Evolutionary conservation across 2,113 vertebrate species (phyloP).

Genomic region (Xiphias gladius): DNA sequence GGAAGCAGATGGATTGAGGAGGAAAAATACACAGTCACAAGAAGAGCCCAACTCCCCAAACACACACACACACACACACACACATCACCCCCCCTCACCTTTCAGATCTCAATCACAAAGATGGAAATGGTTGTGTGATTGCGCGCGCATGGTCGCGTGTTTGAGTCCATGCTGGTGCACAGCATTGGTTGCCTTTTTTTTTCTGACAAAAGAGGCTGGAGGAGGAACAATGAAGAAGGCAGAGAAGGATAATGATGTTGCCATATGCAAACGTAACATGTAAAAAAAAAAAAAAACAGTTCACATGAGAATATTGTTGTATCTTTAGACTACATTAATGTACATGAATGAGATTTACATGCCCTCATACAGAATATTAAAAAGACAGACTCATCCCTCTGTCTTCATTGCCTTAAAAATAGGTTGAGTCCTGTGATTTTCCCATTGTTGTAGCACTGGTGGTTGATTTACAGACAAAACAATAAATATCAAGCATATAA

Average conservation of each 20-base stretch:
- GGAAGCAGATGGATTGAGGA: constrained; percentile 71
- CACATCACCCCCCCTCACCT: constrained; percentile 46
- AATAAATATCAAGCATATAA: constrained; percentile 28
- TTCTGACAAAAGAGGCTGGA: constrained; percentile 66
- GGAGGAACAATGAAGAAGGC: constrained; percentile 66
- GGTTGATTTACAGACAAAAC: constrained; percentile 1
- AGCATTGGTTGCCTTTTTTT: constrained; percentile 52
- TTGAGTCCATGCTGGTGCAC: constrained; percentile 38
- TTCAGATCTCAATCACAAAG: constrained; percentile 63
- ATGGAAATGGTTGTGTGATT: constrained; percentile 53
- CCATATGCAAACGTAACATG: constrained; percentile 37
- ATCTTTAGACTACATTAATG: neutral
- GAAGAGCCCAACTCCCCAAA: constrained; percentile 30
- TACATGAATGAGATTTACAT: neutral
- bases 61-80: constrained; percentile 18
- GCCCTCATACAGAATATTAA: neutral
- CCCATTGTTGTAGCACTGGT: neutral
- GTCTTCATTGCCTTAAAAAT: neutral
- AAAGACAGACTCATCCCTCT: neutral
- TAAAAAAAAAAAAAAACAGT: neutral
- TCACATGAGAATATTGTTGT: neutral
- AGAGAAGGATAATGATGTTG: constrained; percentile 38
- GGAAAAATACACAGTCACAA: constrained; percentile 60
- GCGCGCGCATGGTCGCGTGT: constrained; percentile 24
- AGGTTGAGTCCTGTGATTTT: constrained; percentile 10